Percentiles rank a stretch among this genome's conserved stretches.
Evolutionary conservation across 2,888 invertebrate genomes (phyloP).

Genomic region (Pheosia tremula): DNA sequence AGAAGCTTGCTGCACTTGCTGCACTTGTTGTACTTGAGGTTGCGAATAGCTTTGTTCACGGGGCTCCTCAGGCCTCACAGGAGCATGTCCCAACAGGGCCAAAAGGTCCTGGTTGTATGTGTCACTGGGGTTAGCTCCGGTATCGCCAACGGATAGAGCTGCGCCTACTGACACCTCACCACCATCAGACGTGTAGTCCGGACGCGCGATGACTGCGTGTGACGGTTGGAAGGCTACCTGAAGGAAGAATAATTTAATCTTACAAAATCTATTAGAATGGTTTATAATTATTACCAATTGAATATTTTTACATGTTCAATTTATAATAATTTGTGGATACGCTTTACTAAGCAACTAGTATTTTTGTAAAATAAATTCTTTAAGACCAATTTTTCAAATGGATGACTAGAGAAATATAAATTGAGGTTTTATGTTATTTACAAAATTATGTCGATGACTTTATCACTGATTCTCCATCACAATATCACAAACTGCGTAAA

Average conservation of each 20-base stretch:
- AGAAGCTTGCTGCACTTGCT: constrained; percentile 63
- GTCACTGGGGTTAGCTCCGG: constrained; percentile 52
- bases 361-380: too few relatives aligned
- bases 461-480: too few relatives aligned
- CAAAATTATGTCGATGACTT: too few relatives aligned
- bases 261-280: background rate
- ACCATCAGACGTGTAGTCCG: constrained; percentile 68
- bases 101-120: constrained; percentile 67
- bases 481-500: too few relatives aligned
- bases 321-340: too few relatives aligned
- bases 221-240: constrained; percentile 72
- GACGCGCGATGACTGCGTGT: constrained; percentile 75
- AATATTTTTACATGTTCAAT: too few relatives aligned
- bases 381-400: too few relatives aligned
- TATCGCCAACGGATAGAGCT: constrained; percentile 74
- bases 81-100: constrained; percentile 62
- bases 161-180: constrained; percentile 80
- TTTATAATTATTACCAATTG: background rate
- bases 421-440: too few relatives aligned
- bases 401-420: too few relatives aligned
- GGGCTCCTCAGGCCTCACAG: constrained; percentile 60
- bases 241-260: background rate
- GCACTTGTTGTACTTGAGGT: constrained; percentile 57
- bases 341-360: too few relatives aligned
- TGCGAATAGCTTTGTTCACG: constrained; percentile 52